Evolutionary conservation across 2,113 vertebrate species (phyloP).

Genomic region (Machaerirhynchus nigripectus): DNA sequence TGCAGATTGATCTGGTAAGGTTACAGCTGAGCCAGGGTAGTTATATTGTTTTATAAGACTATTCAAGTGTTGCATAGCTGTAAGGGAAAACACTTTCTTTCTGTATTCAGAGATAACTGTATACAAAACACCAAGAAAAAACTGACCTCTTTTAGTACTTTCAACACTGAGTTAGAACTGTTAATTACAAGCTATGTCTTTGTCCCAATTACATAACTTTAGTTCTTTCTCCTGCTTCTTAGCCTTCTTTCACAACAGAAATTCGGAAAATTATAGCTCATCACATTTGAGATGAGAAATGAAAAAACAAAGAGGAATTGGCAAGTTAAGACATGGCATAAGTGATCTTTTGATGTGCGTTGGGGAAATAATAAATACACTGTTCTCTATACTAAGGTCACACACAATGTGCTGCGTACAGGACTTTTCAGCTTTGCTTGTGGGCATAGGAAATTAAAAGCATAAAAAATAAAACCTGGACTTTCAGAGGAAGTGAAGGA

Average conservation of each 20-base stretch:
- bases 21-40: not conserved
- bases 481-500: not conserved
- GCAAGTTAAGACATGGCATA: not conserved
- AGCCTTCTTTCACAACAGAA: not conserved
- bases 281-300: not conserved
- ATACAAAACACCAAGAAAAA: not conserved
- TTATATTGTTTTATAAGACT: not conserved
- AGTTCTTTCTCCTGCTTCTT: not conserved
- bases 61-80: not conserved
- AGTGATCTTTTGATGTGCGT: not conserved
- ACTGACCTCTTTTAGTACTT: not conserved
- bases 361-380: not conserved
- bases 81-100: not conserved
- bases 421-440: not conserved
- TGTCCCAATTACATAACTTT: not conserved
- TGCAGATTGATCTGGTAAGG: not conserved
- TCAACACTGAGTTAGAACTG: not conserved
- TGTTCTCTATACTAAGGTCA: not conserved
- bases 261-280: not conserved
- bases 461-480: not conserved
- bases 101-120: not conserved
- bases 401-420: not conserved
- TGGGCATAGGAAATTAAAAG: not conserved
- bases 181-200: not conserved
- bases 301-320: not conserved